Evolutionary conservation across 2,888 invertebrate species (phyloP), one percentile per base, ranked within the genome.

Genomic region (Rhamphomyia laevipes): DNA sequence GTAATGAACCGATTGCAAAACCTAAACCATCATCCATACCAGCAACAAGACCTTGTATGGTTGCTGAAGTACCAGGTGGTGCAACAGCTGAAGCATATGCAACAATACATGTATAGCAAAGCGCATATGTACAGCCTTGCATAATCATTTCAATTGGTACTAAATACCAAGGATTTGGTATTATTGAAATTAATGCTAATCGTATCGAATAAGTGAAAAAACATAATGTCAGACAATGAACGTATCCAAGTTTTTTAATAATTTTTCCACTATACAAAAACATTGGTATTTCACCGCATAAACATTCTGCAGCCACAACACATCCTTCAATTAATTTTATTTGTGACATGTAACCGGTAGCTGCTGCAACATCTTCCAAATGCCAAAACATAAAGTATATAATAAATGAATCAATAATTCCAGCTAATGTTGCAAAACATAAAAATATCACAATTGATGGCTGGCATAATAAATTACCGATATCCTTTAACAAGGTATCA

Each of bases 21-120:
- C 87, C 87, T 27, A 88, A 71, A 0, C 89, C 89, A 61, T 90
- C 90, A 62, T 89, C 89, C 78, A 85, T 80, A n/a, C 88, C 89
- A 1, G 88, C 87, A 35, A 87, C 84, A 27, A 90, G 77, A 0
- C 89, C 89, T 64, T 91, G 90, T 50, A 90, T 82, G 0, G 89
- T 89, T 9, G 88, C 88, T 5, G 86, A 84, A 50, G 86, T 82
- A 1, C 89, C 86, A 0, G 77, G 77, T 0, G 82, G 82, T 0
- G 82, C 78, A 4, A 81, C 77, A 1, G 73, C 74, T 1, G 80
- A 79, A 2, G 82, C 82, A 58, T 81, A 83, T 0, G 78, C 79
- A 16, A 89, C 88, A 53, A 90, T 86, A 1, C 84, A 83, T 0
- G 87, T 80, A 63, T 91, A 91, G 58, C 86, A 85, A 1, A 91